Base-by-base conservation (phyloP, 2,797 vertebrate genomes). In the Caiman crocodilus region DNA sequence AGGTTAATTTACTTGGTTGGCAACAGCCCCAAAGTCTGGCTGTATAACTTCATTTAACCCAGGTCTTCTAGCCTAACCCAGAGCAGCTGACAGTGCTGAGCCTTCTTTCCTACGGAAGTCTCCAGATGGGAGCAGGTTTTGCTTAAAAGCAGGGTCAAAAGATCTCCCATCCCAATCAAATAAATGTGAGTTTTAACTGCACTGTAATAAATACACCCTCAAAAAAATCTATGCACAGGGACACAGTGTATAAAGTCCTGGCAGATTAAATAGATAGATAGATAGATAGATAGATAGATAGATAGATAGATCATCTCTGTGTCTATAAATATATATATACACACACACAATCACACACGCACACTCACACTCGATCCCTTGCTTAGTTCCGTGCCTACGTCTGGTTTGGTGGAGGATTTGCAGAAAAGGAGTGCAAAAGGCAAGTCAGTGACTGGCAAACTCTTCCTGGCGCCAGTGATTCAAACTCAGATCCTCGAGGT, bases 1-100 rank as follows among this genome's bases (percentile, higher is more conserved):
- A 83, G 85, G 88, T 80, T 88, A 67, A 65, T 32, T 65, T 61
- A 57, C 32, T 87, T 30, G 55, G 26, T 86, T 79, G 87, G 79
- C 76, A 71, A 63, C 55, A 64, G 50, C 28, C 61, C 61, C 56
- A 2, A 79, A 80, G 64, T 57, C 26, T n/a, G 64, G 75, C 74
- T 56, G n/a, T 17, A 14, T 42, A 42, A 71, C 35, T 71, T 71
- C 42, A 71, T 71, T 17, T 25, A 42, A 4, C 69, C 20, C 65
- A 14, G 11, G 65, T 69, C 30, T 42, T 69, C 30, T 35, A 35
- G 30, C 30, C 65, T 32, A 30, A 32, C 14, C 30, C 5, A 69
- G 30, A n/a, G 20, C 69, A 7, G 42, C 42, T 42, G 42, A 42
- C 42, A 42, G 42, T 25, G 7, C 32, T 71, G 23, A 42, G 32